These are phyloP conservation scores for Arctocebus calabarensis DNA, from an alignment of 2,797 vertebrate genomes.

Conservation along the genomic window DNA sequence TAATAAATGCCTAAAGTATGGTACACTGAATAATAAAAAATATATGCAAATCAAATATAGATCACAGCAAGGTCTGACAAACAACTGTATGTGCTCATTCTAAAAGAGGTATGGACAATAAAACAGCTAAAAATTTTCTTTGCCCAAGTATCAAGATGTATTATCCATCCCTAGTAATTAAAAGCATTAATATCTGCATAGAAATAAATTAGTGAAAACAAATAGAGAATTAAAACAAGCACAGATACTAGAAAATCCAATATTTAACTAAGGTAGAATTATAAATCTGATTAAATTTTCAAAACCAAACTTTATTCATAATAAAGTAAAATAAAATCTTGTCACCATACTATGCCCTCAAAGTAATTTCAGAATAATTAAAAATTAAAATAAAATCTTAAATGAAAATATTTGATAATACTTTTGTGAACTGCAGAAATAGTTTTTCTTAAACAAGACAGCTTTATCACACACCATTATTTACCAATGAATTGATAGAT, in stretches of 20 bases:
- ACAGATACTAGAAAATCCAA: not conserved
- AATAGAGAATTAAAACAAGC: not conserved
- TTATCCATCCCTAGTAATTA: not conserved
- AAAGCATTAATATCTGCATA: not conserved
- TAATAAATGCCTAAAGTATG: not conserved
- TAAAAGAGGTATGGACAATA: not conserved
- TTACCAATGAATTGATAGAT: not conserved
- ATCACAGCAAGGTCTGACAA: not conserved
- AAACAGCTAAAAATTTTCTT: not conserved
- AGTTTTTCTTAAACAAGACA: not conserved
- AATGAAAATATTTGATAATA: not conserved
- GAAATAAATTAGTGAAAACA: not conserved
- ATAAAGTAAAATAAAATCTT: not conserved
- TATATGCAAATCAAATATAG: not conserved
- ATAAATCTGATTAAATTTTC: not conserved
- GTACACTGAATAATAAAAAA: not conserved
- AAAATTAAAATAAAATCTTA: not conserved
- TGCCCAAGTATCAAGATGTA: not conserved
- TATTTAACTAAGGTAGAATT: not conserved
- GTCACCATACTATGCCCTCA: accelerated
- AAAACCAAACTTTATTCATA: not conserved
- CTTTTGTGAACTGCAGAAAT: not conserved
- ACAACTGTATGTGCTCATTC: not conserved
- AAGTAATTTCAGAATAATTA: not conserved
- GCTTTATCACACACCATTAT: not conserved